Conservation (phyloP, 1,140 invertebrate genomes). For the Tetramorium parvispinum region DNA sequence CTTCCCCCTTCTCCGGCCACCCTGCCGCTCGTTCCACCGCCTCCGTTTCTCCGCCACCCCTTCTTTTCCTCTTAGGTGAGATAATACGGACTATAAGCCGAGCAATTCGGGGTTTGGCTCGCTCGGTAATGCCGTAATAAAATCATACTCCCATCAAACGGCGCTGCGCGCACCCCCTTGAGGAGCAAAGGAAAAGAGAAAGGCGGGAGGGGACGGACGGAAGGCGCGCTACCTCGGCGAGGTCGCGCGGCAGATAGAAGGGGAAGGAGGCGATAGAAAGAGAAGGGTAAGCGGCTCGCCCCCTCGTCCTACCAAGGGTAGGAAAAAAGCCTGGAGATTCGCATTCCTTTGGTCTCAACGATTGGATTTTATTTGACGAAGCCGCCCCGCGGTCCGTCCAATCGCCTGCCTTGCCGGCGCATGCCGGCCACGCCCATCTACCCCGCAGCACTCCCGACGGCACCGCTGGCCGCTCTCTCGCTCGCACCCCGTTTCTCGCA, state of each 20-base stretch:
- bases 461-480: constrained; percentile 46
- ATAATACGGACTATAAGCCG: constrained; percentile 85
- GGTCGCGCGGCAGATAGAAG: background rate
- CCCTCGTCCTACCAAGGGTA: constrained; percentile 51
- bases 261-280: background rate
- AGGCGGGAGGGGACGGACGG: constrained; percentile 44
- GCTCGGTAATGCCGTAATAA: constrained; percentile 86
- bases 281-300: constrained; percentile 43
- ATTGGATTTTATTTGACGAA: constrained; percentile 86
- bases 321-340: constrained; percentile 79
- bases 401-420: constrained; percentile 76
- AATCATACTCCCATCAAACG: constrained; percentile 86
- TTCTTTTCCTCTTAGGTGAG: constrained; percentile 78
- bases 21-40: constrained; percentile 23
- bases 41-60: constrained; percentile 13
- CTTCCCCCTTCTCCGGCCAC: constrained; percentile 13
- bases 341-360: constrained; percentile 85
- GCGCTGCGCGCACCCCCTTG: constrained; percentile 81
- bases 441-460: constrained; percentile 54
- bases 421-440: constrained; percentile 80
- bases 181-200: constrained; percentile 61
- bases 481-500: constrained; percentile 50
- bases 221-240: constrained; percentile 15
- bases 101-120: constrained; percentile 85
- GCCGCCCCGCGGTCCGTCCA: constrained; percentile 80